Conservation (phyloP, 2,797 vertebrate species). For the Echeneis naucrates region DNA sequence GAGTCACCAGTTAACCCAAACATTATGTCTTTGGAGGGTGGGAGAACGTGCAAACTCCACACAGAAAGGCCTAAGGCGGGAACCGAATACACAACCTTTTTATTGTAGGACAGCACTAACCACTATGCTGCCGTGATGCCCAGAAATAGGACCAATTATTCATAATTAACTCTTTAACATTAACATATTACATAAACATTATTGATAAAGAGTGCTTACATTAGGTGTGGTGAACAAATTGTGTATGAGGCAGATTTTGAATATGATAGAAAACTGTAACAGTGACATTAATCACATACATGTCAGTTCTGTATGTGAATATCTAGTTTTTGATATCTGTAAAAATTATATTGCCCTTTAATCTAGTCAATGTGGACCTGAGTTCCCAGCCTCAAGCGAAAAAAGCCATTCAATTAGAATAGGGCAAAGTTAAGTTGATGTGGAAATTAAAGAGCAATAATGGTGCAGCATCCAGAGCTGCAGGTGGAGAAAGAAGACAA, state of each 20-base stretch:
- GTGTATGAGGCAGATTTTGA: background rate
- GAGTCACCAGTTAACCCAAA: no score
- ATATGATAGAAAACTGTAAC: background rate
- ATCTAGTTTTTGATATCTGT: no score
- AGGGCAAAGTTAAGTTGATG: background rate
- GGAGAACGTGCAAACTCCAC: no score
- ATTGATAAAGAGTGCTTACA: background rate
- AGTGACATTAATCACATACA: background rate
- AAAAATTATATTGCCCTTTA: no score
- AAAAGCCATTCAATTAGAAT: no score
- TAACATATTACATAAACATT: background rate
- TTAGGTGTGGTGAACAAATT: background rate
- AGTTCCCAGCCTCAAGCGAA: background rate
- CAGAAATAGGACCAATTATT: no score
- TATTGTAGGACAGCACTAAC: no score
- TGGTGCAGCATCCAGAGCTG: background rate
- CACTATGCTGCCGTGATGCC: no score
- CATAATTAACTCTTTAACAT: background rate
- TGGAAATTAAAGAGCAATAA: background rate
- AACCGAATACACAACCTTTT: no score
- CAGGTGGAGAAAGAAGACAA: constrained; percentile 2
- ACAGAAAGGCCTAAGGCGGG: no score
- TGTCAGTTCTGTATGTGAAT: no score
- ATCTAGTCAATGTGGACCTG: background rate
- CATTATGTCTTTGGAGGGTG: no score